Percentiles rank a stretch among this genome's conserved stretches.
phyloP scores from a whole-genome alignment of 2,113 vertebrate species.

The Neomonachus schauinslandi region DNA sequence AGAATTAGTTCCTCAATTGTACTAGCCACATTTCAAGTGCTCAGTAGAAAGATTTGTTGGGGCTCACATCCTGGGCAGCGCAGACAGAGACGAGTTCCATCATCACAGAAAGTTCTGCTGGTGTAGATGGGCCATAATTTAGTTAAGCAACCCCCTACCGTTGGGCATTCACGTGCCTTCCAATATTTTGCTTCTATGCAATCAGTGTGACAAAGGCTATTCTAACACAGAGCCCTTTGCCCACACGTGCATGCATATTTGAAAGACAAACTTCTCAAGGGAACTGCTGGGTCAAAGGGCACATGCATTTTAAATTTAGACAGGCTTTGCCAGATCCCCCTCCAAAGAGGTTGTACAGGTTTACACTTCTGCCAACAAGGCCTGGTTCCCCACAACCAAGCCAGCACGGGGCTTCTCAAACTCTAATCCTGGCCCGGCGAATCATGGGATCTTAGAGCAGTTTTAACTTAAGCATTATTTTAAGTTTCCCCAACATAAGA shows the following conservation, averaged over 20 bases:
- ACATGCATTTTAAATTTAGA: not conserved
- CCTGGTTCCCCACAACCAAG: not conserved
- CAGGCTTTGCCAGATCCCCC: not conserved
- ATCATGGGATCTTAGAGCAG: not conserved
- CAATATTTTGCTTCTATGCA: not conserved
- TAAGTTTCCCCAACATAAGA: accelerated
- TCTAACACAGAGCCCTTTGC: not conserved
- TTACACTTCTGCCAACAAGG: not conserved
- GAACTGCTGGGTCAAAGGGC: not conserved
- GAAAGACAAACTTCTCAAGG: not conserved
- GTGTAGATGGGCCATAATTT: not conserved
- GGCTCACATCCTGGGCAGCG: accelerated
- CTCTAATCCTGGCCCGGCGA: not conserved
- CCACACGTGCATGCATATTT: not conserved
- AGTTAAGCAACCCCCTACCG: not conserved
- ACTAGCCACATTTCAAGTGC: not conserved
- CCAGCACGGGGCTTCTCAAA: not conserved
- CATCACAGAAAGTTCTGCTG: not conserved
- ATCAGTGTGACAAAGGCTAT: not conserved
- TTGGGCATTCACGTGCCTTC: not conserved
- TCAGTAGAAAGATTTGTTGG: not conserved
- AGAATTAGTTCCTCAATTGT: not conserved
- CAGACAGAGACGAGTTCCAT: not conserved
- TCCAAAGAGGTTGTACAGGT: not conserved
- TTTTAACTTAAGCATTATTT: not conserved